Evolutionary conservation across 2,888 invertebrate genomes (phyloP), one percentile per base, ranked within the genome.

Genomic region (Diadegma fenestrale): DNA sequence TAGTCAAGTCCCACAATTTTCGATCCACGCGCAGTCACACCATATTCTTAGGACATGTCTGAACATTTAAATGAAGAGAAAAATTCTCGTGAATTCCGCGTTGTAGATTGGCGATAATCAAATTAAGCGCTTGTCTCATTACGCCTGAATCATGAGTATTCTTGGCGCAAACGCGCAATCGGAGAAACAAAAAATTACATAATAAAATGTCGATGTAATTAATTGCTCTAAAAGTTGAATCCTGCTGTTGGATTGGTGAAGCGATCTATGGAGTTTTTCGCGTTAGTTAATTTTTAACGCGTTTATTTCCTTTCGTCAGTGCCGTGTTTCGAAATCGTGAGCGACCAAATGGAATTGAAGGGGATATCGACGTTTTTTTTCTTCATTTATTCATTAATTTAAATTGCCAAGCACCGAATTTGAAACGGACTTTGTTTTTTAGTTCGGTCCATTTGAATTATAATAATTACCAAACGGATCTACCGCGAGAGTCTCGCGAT

Each of bases 401-500:
- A 19, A 54, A 30, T 17, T 33, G 37, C 48, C 8, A 63, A 63
- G 37, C 33, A 17, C 22, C 14, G 54, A 26, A 61, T 63, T 79
- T 22, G 71, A 37, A 63, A 66, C 54, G 33, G 54, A 22, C 30
- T 45, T 37, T 2, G 30, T 19, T 45, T 51, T 68, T 30, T n/a
- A 10, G 22, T 54, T 61, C 30, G 48, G 37, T 10, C 1, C 41
- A 43, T 58, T 58, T 17, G 6, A 22, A 75, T 75, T 68, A 83
- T 41, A 69, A 79, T 79, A 75, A 90, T 89, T 88, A 89, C 86
- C 80, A 77, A 79, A 75, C 72, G 61, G 43, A 26, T 71, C 19
- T 19, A 2, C 33, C 6, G 26, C 72, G 63, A n/a, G n/a, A n/a
- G n/a, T n/a, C n/a, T 30, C n/a, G 71, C 63, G 54, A 71, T 64